A percentile compares a stretch with the other conserved stretches of the same genome.
These are phyloP conservation scores for Chloroclysta siterata DNA, from an alignment of 2,888 invertebrate species.

Conservation along the genomic window DNA sequence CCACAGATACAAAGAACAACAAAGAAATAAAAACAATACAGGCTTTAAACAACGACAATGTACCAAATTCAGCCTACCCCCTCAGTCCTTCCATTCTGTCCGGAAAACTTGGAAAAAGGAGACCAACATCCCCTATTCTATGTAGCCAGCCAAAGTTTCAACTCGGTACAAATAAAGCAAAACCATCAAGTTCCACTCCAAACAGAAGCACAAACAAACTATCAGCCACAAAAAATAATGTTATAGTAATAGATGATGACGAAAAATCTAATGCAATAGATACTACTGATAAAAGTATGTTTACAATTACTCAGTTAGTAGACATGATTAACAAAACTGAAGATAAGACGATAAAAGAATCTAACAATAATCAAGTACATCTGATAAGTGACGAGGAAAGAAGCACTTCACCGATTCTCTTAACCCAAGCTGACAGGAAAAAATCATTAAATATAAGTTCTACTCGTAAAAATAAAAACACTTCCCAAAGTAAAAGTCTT, in stretches of 20 bases:
- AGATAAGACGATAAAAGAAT: constrained; percentile 37
- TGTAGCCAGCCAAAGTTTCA: constrained; percentile 63
- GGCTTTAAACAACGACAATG: constrained; percentile 25
- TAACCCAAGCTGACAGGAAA: constrained; percentile 68
- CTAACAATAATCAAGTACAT: constrained; percentile 2
- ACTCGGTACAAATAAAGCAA: constrained; percentile 55
- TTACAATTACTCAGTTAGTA: constrained; percentile 77
- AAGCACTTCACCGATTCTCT: constrained; percentile 69
- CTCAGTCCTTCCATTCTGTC: constrained; percentile 74
- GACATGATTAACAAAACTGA: constrained; percentile 72
- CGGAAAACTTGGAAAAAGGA: constrained; percentile 49
- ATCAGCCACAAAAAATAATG: constrained; percentile 40
- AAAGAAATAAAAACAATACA: constrained; percentile 1
- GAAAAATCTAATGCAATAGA: constrained; percentile 44
- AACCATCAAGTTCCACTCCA: constrained; percentile 53
- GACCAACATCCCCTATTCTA: constrained; percentile 68
- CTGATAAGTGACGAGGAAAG: constrained; percentile 49
- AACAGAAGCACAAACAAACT: constrained; percentile 51
- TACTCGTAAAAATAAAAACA: constrained; percentile 13
- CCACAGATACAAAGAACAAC: neutral
- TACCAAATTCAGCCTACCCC: constrained; percentile 43
- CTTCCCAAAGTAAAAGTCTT: constrained; percentile 52
- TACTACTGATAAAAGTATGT: constrained; percentile 68
- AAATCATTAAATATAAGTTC: constrained; percentile 41
- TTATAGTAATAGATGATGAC: constrained; percentile 35